A percentile compares a stretch with the other conserved stretches of the same genome.
Conservation (phyloP, 2,113 vertebrate species). For the Bubalus kerabau region DNA sequence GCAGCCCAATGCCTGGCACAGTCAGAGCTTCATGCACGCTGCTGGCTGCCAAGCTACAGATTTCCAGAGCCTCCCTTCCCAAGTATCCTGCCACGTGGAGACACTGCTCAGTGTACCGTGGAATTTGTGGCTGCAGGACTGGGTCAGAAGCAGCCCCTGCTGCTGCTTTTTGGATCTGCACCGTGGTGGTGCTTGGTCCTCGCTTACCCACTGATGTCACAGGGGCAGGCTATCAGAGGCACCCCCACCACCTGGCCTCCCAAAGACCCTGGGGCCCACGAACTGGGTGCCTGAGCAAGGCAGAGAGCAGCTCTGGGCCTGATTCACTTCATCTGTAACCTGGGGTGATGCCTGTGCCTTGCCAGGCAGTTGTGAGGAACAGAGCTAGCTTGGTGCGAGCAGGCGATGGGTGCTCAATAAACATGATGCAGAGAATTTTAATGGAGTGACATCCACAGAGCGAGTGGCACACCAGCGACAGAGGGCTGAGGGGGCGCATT, state of each 20-base stretch:
- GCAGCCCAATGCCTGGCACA: neutral
- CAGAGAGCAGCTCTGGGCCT: neutral
- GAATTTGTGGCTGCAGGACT: neutral
- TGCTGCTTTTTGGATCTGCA: neutral
- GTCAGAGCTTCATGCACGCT: accelerated
- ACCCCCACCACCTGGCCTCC: neutral
- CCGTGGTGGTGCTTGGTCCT: neutral
- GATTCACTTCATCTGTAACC: neutral
- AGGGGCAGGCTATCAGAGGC: neutral
- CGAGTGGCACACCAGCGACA: accelerated
- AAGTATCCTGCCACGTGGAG: accelerated
- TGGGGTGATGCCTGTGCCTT: too few species aligned
- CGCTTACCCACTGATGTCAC: too few species aligned
- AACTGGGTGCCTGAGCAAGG: too few species aligned
- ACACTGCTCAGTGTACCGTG: accelerated
- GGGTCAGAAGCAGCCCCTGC: neutral
- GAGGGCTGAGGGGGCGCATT: accelerated
- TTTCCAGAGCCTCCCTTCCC: neutral
- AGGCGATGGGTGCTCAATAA: neutral
- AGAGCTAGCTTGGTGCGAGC: neutral
- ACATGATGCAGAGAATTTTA: neutral
- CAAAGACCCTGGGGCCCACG: neutral
- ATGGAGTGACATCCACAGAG: neutral
- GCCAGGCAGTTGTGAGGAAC: neutral
- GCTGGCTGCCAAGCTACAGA: neutral